A percentile compares a stretch with the other conserved stretches of the same genome.
Conservation (phyloP, 2,113 vertebrate genomes). For the Sorex fumeus region DNA sequence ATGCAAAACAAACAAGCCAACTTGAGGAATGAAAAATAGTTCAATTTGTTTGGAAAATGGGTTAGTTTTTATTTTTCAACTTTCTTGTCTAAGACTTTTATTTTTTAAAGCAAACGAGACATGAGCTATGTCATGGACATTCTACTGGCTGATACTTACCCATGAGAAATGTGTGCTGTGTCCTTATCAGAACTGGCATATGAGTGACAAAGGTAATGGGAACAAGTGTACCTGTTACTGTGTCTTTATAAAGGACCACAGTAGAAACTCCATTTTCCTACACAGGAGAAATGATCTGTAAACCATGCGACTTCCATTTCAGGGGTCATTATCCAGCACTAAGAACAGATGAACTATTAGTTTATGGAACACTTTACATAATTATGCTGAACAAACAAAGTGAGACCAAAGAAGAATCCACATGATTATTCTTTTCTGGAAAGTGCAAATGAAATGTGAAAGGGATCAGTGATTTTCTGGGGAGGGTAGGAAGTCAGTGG, state of each 20-base stretch:
- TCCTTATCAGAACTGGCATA: neutral
- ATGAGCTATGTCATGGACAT: neutral
- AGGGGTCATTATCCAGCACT: neutral
- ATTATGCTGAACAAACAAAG: neutral
- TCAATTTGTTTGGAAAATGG: neutral
- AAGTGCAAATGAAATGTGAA: neutral
- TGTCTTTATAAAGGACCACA: neutral
- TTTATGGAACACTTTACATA: slow-evolving; percentile 11
- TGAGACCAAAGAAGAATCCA: neutral
- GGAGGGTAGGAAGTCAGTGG: neutral
- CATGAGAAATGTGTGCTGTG: neutral
- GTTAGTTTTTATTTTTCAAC: neutral
- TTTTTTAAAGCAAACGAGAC: neutral
- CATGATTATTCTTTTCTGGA: neutral
- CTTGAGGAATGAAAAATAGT: neutral
- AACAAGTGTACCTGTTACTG: accelerated
- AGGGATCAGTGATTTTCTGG: neutral
- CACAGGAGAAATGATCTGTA: neutral
- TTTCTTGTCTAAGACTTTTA: neutral
- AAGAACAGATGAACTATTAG: neutral
- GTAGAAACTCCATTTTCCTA: neutral
- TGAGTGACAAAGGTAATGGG: neutral
- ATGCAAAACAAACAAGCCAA: neutral
- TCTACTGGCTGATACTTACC: neutral
- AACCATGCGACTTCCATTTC: neutral